Conservation (phyloP, 2,113 vertebrate genomes). For the Grantiella picta region DNA sequence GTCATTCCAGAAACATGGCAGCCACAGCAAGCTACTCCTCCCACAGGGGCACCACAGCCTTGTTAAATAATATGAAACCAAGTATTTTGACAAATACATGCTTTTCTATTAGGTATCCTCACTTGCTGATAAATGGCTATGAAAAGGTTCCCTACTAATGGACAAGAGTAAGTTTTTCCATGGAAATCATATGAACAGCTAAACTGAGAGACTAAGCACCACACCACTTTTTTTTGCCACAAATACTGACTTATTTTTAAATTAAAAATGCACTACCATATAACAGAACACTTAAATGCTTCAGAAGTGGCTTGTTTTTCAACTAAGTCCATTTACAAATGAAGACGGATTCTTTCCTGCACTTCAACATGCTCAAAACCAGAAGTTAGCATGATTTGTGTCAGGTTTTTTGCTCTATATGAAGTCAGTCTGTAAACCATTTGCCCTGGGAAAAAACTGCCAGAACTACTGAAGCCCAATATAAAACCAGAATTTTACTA, state of each 20-base stretch:
- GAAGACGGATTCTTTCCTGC: not conserved
- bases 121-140: not conserved
- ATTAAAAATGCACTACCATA: not conserved
- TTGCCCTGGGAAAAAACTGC: not conserved
- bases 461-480: not conserved
- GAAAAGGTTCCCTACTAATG: not conserved
- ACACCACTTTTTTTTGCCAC: not conserved
- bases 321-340: not conserved
- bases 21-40: not conserved
- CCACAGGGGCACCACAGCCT: not conserved
- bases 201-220: not conserved
- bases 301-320: not conserved
- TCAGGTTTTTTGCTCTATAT: not conserved
- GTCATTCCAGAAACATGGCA: not conserved
- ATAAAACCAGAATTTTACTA: not conserved
- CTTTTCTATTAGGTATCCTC: not conserved
- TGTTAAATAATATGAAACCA: not conserved
- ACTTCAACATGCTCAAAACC: not conserved
- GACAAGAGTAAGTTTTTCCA: not conserved
- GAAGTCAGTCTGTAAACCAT: not conserved
- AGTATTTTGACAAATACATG: not conserved
- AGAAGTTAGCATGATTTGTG: not conserved
- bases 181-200: not conserved
- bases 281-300: not conserved
- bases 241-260: not conserved